Base-by-base conservation (phyloP, 2,888 invertebrate genomes). In the Parnassius orleans region DNA sequence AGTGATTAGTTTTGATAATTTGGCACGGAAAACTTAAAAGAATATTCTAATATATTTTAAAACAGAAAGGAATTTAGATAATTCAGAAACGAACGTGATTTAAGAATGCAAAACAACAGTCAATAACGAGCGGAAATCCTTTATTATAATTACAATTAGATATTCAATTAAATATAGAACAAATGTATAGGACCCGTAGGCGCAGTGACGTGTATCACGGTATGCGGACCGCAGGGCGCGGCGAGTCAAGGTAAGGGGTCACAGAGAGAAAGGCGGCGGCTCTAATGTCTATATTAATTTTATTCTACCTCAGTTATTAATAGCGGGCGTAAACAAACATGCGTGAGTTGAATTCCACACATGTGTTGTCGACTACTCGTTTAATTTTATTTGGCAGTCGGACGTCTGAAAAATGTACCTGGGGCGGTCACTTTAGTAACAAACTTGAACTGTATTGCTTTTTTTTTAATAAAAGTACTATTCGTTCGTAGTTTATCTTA, bases 201-300 rank as follows among this genome's bases (percentile, higher is more conserved):
- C 68, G 66, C 72, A 73, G 73, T 84, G 88, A 88, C 88, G 88
- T 83, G 79, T 81, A 79, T 74, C 69, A 58, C 71, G 81, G 84
- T 78, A 83, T 83, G 85, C 83, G 71, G 74, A 77, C 80, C 79
- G 74, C 75, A 82, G 83, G 89, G 90, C 83, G 90, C 85, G 90
- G 81, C 90, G 75, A 87, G 90, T 90, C 90, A 90, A 90, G 90
- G 90, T 78, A 72, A 87, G 83, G 79, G 90, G 90, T 90, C 90
- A 87, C 51, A 46, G 63, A 83, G 84, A 84, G 90, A 90, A 90
- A 90, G 90, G 90, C 83, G 79, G 66, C 71, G 47, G 48, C 62
- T 62, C 78, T 81, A 78, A 82, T 81, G 83, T 83, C 79, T 84
- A 78, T 78, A 78, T 84, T 82, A 81, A 85, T 81, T 82, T 79